Conservation (phyloP, 2,797 vertebrate species). For the Tolypeutes matacus region DNA sequence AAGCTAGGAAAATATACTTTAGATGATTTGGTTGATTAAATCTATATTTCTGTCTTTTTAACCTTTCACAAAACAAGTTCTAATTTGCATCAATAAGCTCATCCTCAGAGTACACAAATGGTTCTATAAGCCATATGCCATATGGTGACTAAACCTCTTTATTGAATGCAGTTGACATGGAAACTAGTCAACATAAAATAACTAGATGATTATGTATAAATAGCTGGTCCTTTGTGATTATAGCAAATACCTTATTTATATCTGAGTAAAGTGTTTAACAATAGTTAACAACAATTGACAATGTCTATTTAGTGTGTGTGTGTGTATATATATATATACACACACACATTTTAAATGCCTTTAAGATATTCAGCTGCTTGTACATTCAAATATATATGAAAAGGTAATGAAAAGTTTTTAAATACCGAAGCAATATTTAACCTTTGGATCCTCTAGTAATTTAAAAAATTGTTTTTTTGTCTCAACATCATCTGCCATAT, state of each 20-base stretch:
- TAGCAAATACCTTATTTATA: background rate
- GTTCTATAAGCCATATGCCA: conserved; percentile 69
- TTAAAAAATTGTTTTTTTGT: background rate
- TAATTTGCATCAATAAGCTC: conserved; percentile 64
- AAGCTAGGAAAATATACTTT: conserved; percentile 77
- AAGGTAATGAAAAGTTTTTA: background rate
- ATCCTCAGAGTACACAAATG: conserved; percentile 82
- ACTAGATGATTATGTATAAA: conserved; percentile 68
- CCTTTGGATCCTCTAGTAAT: background rate
- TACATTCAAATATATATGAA: background rate
- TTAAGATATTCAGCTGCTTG: background rate
- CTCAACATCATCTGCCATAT: background rate
- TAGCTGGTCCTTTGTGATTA: conserved; percentile 24
- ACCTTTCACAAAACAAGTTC: conserved; percentile 80
- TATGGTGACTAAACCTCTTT: conserved; percentile 74
- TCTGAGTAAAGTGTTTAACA: background rate
- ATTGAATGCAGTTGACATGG: conserved; percentile 61
- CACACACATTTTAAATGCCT: background rate
- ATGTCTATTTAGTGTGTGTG: background rate
- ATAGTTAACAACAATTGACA: background rate
- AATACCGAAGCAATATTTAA: background rate
- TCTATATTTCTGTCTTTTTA: conserved; percentile 63
- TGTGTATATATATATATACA: background rate
- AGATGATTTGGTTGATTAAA: conserved; percentile 46
- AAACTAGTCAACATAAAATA: conserved; percentile 75